phyloP scores from a whole-genome alignment of 2,888 invertebrate genomes.

The Caenorhabditis sp. region DNA sequence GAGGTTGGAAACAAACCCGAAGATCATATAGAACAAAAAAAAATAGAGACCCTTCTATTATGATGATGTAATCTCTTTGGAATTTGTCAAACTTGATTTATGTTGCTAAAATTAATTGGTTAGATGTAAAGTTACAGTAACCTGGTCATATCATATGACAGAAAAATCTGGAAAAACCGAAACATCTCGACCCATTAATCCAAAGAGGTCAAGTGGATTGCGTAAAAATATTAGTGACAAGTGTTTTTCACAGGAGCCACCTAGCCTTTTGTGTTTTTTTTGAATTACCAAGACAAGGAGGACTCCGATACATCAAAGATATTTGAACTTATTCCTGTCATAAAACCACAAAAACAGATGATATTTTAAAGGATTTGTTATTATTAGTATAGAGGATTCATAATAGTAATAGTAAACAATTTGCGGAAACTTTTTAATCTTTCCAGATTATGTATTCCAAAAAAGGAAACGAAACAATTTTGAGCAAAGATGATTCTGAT shows the following conservation, averaged over 20 bases:
- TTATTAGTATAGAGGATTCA: not conserved
- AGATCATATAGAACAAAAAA: not conserved
- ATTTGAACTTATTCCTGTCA: no score
- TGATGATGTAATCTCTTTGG: no score
- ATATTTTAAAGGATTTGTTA: no score
- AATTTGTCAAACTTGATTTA: no score
- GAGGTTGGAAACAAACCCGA: not conserved
- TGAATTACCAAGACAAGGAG: not conserved
- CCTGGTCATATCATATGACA: no score
- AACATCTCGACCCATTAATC: not conserved
- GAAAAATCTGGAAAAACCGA: no score
- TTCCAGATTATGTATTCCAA: not conserved
- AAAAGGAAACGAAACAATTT: no score
- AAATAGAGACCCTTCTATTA: no score
- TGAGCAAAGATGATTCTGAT: no score
- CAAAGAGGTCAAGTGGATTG: not conserved
- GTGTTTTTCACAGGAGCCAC: not conserved
- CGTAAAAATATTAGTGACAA: not conserved
- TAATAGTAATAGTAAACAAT: not conserved
- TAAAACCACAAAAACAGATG: no score
- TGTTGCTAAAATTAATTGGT: no score
- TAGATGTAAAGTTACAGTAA: no score
- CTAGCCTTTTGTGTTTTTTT: not conserved
- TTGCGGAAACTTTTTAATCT: not conserved
- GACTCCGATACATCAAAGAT: not conserved